Percentiles rank a stretch among this genome's conserved stretches.
Evolutionary conservation across 2,888 invertebrate genomes (phyloP).

Genomic region (Zootermopsis nevadensis): DNA sequence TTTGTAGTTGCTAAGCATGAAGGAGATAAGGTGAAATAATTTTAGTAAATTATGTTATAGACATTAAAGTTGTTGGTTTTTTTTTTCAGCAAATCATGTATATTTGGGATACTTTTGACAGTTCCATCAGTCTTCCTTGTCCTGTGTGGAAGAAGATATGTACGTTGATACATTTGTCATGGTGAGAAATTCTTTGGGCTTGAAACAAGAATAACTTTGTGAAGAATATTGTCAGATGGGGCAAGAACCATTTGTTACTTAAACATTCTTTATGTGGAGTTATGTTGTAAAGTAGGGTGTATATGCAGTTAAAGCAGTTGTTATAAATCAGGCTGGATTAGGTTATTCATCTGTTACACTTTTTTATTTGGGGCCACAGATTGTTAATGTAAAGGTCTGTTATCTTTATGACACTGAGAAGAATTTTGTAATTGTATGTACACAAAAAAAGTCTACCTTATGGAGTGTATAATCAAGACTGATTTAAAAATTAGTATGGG

Average conservation of each 20-base stretch:
- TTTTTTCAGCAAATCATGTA: not conserved
- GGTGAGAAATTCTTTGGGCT: not conserved
- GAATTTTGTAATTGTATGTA: not conserved
- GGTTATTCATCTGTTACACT: not conserved
- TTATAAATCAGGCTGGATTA: not conserved
- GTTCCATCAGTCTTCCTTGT: not conserved
- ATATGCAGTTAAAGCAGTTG: not conserved
- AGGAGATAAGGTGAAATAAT: too few species aligned
- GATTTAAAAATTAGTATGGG: too few species aligned
- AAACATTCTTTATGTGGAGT: not conserved
- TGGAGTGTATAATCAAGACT: too few species aligned
- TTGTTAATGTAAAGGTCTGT: not conserved
- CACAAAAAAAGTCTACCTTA: too few species aligned
- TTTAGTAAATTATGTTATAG: too few species aligned
- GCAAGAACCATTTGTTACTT: not conserved
- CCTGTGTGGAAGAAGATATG: not conserved
- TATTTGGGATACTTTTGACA: not conserved
- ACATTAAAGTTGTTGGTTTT: not conserved
- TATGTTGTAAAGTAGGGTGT: constrained; percentile 4
- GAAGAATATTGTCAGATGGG: not conserved
- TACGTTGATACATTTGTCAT: not conserved
- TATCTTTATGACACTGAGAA: not conserved
- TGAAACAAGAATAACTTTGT: not conserved
- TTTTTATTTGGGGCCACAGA: constrained; percentile 15
- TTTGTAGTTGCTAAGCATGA: too few species aligned